Evolutionary conservation across 2,888 invertebrate species (phyloP), one percentile per base, ranked within the genome.

Genomic region (Bellardia pandia): DNA sequence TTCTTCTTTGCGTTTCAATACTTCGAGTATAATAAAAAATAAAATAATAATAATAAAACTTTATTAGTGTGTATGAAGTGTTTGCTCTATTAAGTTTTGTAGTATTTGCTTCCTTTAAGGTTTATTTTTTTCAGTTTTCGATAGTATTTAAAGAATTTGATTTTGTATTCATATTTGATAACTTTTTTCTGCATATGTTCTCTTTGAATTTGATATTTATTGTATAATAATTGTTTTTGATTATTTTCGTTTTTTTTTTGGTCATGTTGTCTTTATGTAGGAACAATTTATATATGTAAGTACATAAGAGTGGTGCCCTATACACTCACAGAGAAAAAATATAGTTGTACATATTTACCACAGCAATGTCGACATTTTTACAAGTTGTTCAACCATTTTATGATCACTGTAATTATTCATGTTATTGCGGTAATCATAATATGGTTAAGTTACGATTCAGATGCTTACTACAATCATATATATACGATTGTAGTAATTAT

Each of bases 81-180:
- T 85, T 66, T 79, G 85, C 79, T 85, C 79, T 75, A 79, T 80
- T 68, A 68, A 79, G 51, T 85, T 85, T 68, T 14, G 56, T 56
- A 37, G 51, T 51, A 58, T 62, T 60, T 68, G 23, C 30, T 58
- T 53, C 64, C 51, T 77, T 58, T 69, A 69, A 62, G 75, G 68
- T 58, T 76, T 83, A 71, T 62, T 56, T 40, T 62, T 75, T 30
- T 33, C 2, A 58, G 37, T 13, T 53, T 16, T 40, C 40, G 42
- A n/a, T 30, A n/a, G n/a, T n/a, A 8, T 64, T 37, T 74, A 40
- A 0, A 33, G 33, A 79, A 74, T 45, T 68, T 40, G 56, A 23
- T 42, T 64, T 74, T 68, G 16, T 42, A 48, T 53, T 40, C 64
- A 72, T 77, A 66, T 77, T 84, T 76, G 33, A 74, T 66, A 53